Evolutionary conservation across 2,113 vertebrate species (phyloP).

Genomic region (Microtus montanus): DNA sequence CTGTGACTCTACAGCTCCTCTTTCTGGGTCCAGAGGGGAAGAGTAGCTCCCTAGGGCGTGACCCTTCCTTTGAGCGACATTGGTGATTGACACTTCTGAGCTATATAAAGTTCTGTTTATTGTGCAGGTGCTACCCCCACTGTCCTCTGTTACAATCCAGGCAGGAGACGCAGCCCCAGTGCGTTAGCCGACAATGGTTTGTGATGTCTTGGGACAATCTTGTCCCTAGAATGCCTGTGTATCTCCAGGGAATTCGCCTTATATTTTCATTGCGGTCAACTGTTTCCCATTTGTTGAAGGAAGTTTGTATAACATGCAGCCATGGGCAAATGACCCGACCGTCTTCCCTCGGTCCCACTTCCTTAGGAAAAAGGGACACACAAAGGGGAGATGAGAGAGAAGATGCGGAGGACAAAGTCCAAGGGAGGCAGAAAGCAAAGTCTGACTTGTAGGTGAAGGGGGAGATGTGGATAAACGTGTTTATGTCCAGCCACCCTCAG

Average conservation of each 20-base stretch:
- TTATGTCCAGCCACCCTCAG: not conserved
- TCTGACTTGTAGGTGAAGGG: not conserved
- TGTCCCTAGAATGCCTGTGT: not conserved
- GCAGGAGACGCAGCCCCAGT: not conserved
- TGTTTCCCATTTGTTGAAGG: not conserved
- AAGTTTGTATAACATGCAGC: not conserved
- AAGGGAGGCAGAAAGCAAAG: accelerated
- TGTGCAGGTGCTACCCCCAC: not conserved
- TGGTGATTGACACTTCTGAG: not conserved
- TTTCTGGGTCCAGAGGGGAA: not conserved
- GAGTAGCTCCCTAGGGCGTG: no score
- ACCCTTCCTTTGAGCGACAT: not conserved
- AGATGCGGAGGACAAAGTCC: not conserved
- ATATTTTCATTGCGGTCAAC: not conserved
- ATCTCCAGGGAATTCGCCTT: not conserved
- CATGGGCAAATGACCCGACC: not conserved
- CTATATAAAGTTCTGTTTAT: not conserved
- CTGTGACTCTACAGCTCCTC: no score
- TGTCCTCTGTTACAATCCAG: not conserved
- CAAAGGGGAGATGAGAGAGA: not conserved
- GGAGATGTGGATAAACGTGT: not conserved
- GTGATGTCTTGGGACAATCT: not conserved
- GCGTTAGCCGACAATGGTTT: no score
- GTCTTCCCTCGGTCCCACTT: not conserved
- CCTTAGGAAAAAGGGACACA: not conserved